These are phyloP conservation scores for Drosophila mayaguana DNA, from an alignment of 2,888 invertebrate species.

Conservation along the genomic window DNA sequence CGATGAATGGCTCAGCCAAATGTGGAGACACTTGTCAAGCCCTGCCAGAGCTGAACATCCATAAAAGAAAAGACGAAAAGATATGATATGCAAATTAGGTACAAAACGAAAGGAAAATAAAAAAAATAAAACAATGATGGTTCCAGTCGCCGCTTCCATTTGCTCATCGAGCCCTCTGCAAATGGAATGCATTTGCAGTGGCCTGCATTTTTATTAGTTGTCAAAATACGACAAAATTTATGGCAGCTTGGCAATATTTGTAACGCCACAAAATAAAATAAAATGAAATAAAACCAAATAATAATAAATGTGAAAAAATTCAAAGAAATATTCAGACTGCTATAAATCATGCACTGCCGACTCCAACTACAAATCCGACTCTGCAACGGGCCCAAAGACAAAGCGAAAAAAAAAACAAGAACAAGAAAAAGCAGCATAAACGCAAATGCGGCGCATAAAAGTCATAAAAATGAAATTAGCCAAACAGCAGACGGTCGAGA, in stretches of 20 bases:
- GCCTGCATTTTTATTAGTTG: constrained; percentile 79
- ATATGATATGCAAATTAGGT: constrained; percentile 69
- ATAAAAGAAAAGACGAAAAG: constrained; percentile 37
- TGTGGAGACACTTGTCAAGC: constrained; percentile 65
- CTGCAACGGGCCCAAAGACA: constrained; percentile 41
- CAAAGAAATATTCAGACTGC: constrained; percentile 46
- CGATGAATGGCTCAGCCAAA: constrained; percentile 35
- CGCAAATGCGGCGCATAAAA: constrained; percentile 65
- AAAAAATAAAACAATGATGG: constrained; percentile 12
- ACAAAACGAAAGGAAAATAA: constrained; percentile 48
- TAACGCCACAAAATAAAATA: constrained; percentile 63
- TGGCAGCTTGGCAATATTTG: constrained; percentile 75
- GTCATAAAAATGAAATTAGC: constrained; percentile 77
- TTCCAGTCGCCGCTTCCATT: background rate
- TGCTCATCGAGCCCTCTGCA: constrained; percentile 35
- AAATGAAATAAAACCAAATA: constrained; percentile 24
- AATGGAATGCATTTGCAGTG: constrained; percentile 66
- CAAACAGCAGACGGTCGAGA: constrained; percentile 53
- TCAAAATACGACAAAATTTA: constrained; percentile 75
- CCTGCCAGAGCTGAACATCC: constrained; percentile 40
- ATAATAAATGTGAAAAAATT: constrained; percentile 35
- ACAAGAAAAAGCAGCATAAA: constrained; percentile 39
- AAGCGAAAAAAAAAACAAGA: constrained; percentile 23
- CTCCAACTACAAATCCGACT: constrained; percentile 26
- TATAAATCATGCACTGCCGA: constrained; percentile 65